These are phyloP conservation scores for Achlya flavicornis DNA, from an alignment of 2,888 invertebrate species.

Conservation along the genomic window DNA sequence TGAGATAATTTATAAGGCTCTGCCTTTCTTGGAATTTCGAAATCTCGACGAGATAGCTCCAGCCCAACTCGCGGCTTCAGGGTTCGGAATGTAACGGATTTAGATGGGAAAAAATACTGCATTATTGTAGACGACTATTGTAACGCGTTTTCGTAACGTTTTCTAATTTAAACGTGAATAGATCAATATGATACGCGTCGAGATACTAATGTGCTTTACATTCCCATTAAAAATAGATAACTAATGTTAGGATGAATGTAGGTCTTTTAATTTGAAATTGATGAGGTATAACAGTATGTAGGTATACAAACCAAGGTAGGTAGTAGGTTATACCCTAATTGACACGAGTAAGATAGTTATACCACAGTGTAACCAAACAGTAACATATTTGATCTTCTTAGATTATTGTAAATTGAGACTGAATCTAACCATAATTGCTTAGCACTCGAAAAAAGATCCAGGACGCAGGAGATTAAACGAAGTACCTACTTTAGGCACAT, in stretches of 20 bases:
- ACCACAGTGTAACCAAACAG: no score
- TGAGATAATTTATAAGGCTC: constrained; percentile 83
- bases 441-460: no score
- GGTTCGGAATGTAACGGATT: constrained; percentile 82
- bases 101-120: constrained; percentile 72
- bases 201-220: constrained; percentile 13
- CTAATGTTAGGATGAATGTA: neutral
- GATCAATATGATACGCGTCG: constrained; percentile 27
- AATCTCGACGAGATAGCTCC: constrained; percentile 77
- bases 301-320: neutral
- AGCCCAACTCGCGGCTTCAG: constrained; percentile 62
- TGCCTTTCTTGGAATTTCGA: constrained; percentile 83
- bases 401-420: no score
- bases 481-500: no score
- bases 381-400: no score
- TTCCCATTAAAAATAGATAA: neutral
- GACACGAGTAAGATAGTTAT: no score
- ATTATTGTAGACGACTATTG: constrained; percentile 60
- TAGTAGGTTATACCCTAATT: no score
- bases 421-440: no score
- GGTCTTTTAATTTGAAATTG: constrained; percentile 5
- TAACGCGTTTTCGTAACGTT: constrained; percentile 55
- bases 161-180: constrained; percentile 53
- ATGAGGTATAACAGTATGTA: neutral
- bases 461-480: no score